Evolutionary conservation across 35 echinoderm and acorn worm genomes (phyloP), one percentile per base, ranked within the genome.

Genomic region (Holothuria glaberrima): DNA sequence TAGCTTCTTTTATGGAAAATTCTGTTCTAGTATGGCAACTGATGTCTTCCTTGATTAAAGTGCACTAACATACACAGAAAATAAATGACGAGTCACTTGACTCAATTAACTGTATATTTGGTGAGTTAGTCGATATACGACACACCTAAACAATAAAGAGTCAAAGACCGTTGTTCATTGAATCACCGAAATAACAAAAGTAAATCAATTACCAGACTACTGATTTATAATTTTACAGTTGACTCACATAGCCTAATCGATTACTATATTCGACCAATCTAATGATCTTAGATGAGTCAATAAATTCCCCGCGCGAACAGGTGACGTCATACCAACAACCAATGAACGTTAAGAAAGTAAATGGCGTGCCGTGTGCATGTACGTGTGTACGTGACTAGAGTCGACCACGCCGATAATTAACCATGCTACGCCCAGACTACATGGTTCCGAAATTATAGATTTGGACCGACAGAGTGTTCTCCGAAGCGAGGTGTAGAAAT

Each of bases 311-410:
- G 63, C 63, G 63, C 63, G 3, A 67, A 67, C 63, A 67, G 16
- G 29, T 67, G 63, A 67, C 63, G 63, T 67, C 63, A 67, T 67
- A 67, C 63, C 63, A 67, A 67, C 63, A 67, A 67, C 63, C 63
- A 67, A 67, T 67, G 63, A 4, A 67, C 63, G 63, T 67, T 67
- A 4, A 67, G 63, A 67, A 67, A 67, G 63, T 30, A 24, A 67
- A 4, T 67, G 4, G 44, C 44, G 44, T 46, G 44, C 10, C 6
- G 63, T 67, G 29, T 30, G 3, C 29, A 30, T 24, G 29, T n/a
- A n/a, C n/a, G n/a, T n/a, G n/a, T n/a, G n/a, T n/a, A n/a, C n/a
- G n/a, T n/a, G n/a, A n/a, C n/a, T n/a, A n/a, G n/a, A n/a, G n/a
- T n/a, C n/a, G n/a, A n/a, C n/a, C n/a, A n/a, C n/a, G n/a, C n/a